These are phyloP conservation scores for Harpegnathos saltator DNA, from an alignment of 1,140 invertebrate genomes.

Conservation along the genomic window DNA sequence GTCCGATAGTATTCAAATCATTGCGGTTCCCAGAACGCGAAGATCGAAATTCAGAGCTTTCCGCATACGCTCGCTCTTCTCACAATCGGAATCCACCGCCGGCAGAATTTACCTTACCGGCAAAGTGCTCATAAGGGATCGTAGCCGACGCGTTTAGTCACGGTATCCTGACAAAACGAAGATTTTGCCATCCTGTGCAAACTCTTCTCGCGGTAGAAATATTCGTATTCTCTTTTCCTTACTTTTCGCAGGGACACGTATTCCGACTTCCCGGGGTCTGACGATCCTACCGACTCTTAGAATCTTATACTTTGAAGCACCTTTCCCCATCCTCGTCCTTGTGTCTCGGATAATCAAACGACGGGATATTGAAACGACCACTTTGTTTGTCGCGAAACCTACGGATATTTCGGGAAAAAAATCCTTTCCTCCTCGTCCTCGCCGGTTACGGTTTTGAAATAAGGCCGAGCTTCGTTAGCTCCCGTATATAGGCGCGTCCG, in stretches of 20 bases:
- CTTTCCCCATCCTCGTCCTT: not conserved
- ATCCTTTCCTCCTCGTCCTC: not conserved
- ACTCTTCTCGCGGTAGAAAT: constrained; percentile 29
- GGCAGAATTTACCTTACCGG: constrained; percentile 34
- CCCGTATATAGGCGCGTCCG: not conserved
- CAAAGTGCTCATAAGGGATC: constrained; percentile 22
- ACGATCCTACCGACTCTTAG: not conserved
- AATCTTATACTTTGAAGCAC: not conserved
- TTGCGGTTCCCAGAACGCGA: constrained; percentile 8
- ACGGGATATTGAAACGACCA: too few relatives aligned
- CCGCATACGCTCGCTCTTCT: not conserved
- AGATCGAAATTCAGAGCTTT: constrained; percentile 48
- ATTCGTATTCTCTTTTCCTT: constrained; percentile 36
- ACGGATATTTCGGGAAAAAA: not conserved
- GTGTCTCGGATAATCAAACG: not conserved
- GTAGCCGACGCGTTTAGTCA: constrained; percentile 42
- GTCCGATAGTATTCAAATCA: constrained; percentile 25
- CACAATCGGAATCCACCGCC: constrained; percentile 17
- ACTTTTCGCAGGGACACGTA: not conserved
- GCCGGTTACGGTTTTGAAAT: not conserved
- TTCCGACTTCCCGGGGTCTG: not conserved
- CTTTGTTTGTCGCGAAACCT: not conserved
- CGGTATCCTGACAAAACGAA: constrained; percentile 49
- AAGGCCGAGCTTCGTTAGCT: not conserved
- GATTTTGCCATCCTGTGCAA: constrained; percentile 47